phyloP scores from a whole-genome alignment of 2,113 vertebrate genomes.

The Corvus hawaiiensis region DNA sequence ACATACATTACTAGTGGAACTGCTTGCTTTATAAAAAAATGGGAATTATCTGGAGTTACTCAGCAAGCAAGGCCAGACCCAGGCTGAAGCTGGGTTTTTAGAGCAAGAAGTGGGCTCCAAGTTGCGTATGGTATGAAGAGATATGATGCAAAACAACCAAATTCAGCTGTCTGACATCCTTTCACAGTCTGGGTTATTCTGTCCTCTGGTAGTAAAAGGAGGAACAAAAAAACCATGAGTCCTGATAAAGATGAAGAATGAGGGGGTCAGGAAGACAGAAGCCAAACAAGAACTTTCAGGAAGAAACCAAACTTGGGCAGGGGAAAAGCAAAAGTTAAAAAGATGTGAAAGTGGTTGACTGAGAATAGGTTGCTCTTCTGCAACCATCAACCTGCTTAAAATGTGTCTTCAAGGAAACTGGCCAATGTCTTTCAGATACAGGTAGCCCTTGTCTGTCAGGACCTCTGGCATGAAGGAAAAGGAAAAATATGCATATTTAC shows the following conservation, averaged over 20 bases:
- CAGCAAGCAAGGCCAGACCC: not conserved
- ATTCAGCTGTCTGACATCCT: not conserved
- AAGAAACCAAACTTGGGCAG: not conserved
- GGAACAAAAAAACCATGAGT: not conserved
- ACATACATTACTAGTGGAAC: not conserved
- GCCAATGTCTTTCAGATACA: accelerated
- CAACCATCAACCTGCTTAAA: not conserved
- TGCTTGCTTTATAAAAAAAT: not conserved
- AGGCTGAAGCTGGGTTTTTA: not conserved
- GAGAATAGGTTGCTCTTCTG: not conserved
- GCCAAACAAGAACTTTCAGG: not conserved
- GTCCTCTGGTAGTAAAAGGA: not conserved
- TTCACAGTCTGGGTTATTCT: not conserved
- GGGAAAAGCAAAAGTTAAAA: not conserved
- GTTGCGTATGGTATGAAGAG: not conserved
- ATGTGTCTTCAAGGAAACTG: not conserved
- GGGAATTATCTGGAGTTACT: not conserved
- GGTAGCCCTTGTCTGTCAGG: not conserved
- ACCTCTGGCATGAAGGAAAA: not conserved
- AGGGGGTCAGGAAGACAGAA: not conserved
- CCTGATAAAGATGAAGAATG: not conserved
- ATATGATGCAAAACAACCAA: not conserved
- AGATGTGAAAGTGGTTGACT: not conserved
- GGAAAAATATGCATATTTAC: not conserved
- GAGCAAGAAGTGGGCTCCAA: not conserved